Percentiles rank a stretch among this genome's conserved stretches.
Evolutionary conservation across 2,113 vertebrate genomes (phyloP).

Genomic region (Eulacestoma nigropectus): DNA sequence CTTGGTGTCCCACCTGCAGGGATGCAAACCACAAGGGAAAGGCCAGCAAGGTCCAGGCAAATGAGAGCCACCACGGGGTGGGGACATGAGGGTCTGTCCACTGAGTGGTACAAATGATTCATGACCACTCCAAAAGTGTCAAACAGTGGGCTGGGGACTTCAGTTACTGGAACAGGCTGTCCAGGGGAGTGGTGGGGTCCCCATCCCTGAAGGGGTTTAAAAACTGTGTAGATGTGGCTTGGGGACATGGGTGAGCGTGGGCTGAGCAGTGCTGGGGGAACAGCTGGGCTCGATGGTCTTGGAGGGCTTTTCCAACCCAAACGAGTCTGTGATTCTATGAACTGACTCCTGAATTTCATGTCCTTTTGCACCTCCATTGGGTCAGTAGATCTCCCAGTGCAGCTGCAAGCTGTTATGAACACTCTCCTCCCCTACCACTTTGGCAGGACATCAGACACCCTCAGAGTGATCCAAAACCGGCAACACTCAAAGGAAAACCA

Average conservation of each 20-base stretch:
- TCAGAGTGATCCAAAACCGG: not conserved
- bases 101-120: not conserved
- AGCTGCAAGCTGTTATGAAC: not conserved
- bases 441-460: not conserved
- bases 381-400: not conserved
- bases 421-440: not conserved
- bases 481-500: not conserved
- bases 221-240: fast-evolving
- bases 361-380: not conserved
- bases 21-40: not conserved
- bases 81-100: not conserved
- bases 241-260: not conserved
- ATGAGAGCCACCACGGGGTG: fast-evolving
- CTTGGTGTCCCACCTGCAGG: not conserved
- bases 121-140: not conserved
- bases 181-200: not conserved
- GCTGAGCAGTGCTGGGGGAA: no score
- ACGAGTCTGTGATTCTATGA: not conserved
- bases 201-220: not conserved
- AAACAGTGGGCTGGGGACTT: not conserved
- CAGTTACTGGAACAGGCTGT: not conserved
- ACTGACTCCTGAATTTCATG: not conserved
- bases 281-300: not conserved
- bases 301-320: not conserved
- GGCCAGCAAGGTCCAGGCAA: not conserved